phyloP scores from a whole-genome alignment of 1,140 invertebrate genomes.

The Habropoda laboriosa region DNA sequence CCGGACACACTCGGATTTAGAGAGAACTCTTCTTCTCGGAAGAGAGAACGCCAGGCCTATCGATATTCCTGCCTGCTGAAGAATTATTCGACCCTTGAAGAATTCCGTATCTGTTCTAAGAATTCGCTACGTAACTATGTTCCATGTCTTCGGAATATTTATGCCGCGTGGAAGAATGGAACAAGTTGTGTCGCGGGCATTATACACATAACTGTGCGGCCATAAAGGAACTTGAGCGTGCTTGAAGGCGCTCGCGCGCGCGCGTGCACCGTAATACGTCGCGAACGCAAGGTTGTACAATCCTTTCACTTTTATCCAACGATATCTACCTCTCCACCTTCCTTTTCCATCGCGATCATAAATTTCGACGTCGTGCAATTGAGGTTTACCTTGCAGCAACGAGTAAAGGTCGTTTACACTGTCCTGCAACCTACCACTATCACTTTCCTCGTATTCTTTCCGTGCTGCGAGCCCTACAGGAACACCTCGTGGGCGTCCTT shows the following conservation, averaged over 20 bases:
- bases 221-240: constrained; percentile 54
- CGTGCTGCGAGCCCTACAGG: not conserved
- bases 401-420: constrained; percentile 75
- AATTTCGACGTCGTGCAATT: constrained; percentile 70
- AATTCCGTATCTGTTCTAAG: constrained; percentile 25
- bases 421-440: constrained; percentile 38
- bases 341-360: constrained; percentile 70
- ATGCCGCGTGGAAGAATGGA: constrained; percentile 37
- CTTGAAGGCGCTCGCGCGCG: constrained; percentile 51
- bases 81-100: constrained; percentile 25
- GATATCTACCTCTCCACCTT: constrained; percentile 65
- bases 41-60: not conserved
- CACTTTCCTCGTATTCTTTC: constrained; percentile 35
- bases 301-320: constrained; percentile 79
- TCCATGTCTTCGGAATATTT: constrained; percentile 40
- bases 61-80: not conserved
- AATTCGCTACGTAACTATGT: constrained; percentile 36
- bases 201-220: constrained; percentile 24
- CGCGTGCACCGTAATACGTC: constrained; percentile 61
- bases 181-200: constrained; percentile 28
- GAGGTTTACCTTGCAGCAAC: constrained; percentile 73
- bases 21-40: too few species aligned
- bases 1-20: not conserved
- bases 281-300: constrained; percentile 74
- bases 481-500: not conserved